phyloP scores from a whole-genome alignment of 1,140 invertebrate genomes.

The Musca vetustissima region DNA sequence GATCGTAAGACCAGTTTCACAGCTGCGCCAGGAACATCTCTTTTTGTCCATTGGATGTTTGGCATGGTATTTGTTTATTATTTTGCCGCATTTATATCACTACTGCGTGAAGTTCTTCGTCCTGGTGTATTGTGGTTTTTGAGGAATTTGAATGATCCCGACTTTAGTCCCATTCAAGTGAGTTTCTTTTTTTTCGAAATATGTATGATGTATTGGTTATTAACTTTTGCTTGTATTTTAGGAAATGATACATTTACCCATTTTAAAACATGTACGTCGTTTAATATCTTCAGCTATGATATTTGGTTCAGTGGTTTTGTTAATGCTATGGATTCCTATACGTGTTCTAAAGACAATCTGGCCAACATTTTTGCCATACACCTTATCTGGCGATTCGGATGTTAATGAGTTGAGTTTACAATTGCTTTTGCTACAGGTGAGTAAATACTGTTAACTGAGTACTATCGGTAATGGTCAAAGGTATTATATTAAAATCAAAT shows the following conservation, averaged over 20 bases:
- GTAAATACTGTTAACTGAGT: too few species aligned
- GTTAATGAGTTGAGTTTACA: constrained; percentile 92
- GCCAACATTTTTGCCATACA: constrained; percentile 92
- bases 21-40: constrained; percentile 88
- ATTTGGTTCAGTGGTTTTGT: constrained; percentile 92
- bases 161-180: constrained; percentile 97
- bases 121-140: constrained; percentile 97
- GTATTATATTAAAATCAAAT: too few species aligned
- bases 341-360: constrained; percentile 79
- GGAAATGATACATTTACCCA: constrained; percentile 97
- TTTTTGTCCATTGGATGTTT: constrained; percentile 99
- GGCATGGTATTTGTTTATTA: constrained; percentile 99
- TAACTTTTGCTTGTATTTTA: constrained; percentile 35
- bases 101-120: constrained; percentile 89
- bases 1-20: constrained; percentile 86
- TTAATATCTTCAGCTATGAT: constrained; percentile 92
- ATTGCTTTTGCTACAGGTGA: constrained; percentile 84
- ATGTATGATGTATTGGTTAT: background rate
- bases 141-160: constrained; percentile 96
- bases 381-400: constrained; percentile 80
- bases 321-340: constrained; percentile 96
- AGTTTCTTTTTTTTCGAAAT: constrained; percentile 26
- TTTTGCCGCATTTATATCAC: constrained; percentile 95
- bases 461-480: too few species aligned
- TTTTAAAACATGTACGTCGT: constrained; percentile 85